Percentiles rank a stretch among this genome's conserved stretches.
These are phyloP conservation scores for Montipora sp. DNA, from an alignment of 64 coral and sea anemone genomes.

Conservation along the genomic window DNA sequence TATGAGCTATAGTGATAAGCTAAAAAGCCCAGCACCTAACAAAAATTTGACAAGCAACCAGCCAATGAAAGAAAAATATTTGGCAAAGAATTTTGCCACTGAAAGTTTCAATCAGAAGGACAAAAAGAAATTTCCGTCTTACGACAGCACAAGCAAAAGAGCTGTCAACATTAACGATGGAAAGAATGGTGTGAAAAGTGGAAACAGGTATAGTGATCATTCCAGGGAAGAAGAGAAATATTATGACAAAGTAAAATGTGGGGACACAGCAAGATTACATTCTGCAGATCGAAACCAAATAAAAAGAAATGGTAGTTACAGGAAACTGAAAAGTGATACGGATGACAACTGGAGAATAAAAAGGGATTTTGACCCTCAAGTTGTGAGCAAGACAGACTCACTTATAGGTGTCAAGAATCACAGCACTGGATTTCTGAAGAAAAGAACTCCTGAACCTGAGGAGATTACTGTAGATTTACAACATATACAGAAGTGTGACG, in stretches of 20 bases:
- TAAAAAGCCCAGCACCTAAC: neutral
- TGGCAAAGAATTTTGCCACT: neutral
- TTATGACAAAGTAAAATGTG: slow-evolving; percentile 2
- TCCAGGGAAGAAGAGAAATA: neutral
- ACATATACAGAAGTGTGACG: neutral
- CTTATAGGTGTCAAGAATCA: neutral
- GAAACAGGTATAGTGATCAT: neutral
- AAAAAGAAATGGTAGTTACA: neutral
- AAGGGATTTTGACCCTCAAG: neutral
- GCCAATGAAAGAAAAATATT: neutral
- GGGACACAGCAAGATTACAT: neutral
- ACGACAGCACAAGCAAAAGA: neutral
- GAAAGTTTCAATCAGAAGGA: neutral
- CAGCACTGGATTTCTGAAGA: neutral
- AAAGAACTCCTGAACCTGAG: neutral
- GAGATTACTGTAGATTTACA: too few species aligned
- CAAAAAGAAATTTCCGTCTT: neutral
- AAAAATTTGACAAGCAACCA: neutral
- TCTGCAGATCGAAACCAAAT: neutral
- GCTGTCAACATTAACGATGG: neutral
- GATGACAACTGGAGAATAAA: slow-evolving; percentile 45
- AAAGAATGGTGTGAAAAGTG: neutral
- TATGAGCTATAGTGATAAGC: slow-evolving; percentile 34
- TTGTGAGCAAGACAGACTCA: neutral
- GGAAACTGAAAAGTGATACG: neutral